Evolutionary conservation across 2,797 vertebrate species (phyloP).

Genomic region (Atherinosoma microstoma): DNA sequence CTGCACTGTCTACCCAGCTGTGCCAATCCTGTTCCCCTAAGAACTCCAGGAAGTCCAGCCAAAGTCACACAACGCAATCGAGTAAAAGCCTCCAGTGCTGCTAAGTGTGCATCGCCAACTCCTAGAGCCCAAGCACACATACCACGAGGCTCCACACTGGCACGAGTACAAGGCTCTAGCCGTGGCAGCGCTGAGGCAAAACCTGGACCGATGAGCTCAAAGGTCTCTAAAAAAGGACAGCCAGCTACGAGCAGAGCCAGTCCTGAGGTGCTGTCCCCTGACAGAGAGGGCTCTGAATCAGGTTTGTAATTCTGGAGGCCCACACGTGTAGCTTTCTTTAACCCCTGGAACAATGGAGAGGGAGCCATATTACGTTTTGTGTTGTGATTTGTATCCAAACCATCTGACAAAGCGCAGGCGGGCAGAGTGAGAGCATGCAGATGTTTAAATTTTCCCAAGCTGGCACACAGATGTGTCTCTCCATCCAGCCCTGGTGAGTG

Average conservation of each 20-base stretch:
- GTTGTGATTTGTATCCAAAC: constrained; percentile 54
- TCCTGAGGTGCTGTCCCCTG: constrained; percentile 71
- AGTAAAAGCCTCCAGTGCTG: constrained; percentile 86
- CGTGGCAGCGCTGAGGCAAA: constrained; percentile 95
- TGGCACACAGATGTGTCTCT: constrained; percentile 89
- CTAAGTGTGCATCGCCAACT: constrained; percentile 89
- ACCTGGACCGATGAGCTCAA: constrained; percentile 93
- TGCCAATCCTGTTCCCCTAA: constrained; percentile 90
- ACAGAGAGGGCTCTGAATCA: constrained; percentile 59
- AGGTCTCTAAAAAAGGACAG: constrained; percentile 85
- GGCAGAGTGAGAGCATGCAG: constrained; percentile 90
- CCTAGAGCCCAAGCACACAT: constrained; percentile 89
- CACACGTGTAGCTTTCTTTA: constrained; percentile 89
- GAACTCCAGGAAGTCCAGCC: constrained; percentile 91
- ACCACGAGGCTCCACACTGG: constrained; percentile 85
- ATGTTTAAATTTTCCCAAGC: constrained; percentile 84
- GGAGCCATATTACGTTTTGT: constrained; percentile 27
- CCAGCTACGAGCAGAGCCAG: constrained; percentile 85
- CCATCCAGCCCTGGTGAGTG: constrained; percentile 66
- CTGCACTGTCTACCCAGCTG: constrained; percentile 87
- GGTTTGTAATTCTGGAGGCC: constrained; percentile 85
- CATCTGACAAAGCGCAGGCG: constrained; percentile 88
- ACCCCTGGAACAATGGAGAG: constrained; percentile 81
- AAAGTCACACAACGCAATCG: constrained; percentile 89
- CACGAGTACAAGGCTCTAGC: constrained; percentile 91